phyloP scores from a whole-genome alignment of 2,888 invertebrate species.

The Malacosoma neustria region DNA sequence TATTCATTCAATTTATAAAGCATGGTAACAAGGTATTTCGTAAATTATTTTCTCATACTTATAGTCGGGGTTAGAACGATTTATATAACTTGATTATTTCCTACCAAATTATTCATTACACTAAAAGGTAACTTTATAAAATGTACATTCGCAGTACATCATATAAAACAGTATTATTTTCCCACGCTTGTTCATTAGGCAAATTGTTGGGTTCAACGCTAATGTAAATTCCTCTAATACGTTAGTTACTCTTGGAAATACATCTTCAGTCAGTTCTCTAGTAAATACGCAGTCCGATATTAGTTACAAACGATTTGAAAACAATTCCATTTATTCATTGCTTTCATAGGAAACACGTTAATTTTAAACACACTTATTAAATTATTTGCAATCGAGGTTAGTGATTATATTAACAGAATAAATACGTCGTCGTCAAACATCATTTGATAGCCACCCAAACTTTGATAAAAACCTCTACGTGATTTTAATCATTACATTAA shows the following conservation, averaged over 20 bases:
- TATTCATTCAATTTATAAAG: constrained; percentile 71
- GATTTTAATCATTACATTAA: too few relatives aligned
- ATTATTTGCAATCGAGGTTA: too few relatives aligned
- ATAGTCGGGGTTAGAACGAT: constrained; percentile 62
- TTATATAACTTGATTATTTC: constrained; percentile 58
- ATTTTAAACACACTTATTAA: too few relatives aligned
- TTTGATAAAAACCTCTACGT: too few relatives aligned
- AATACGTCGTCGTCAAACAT: too few relatives aligned
- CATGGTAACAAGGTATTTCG: constrained; percentile 72
- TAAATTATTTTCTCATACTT: constrained; percentile 58
- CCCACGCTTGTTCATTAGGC: constrained; percentile 38
- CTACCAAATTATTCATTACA: constrained; percentile 66
- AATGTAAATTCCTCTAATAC: constrained; percentile 54
- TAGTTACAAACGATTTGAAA: too few relatives aligned
- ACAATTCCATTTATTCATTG: too few relatives aligned
- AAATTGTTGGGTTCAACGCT: constrained; percentile 53
- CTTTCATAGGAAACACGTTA: too few relatives aligned
- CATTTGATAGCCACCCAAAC: too few relatives aligned
- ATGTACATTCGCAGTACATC: constrained; percentile 51
- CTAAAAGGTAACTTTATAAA: constrained; percentile 73
- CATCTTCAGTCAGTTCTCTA: constrained; percentile 38
- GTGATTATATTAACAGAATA: too few relatives aligned
- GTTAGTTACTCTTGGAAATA: constrained; percentile 57
- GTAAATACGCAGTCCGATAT: not conserved
- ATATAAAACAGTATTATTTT: constrained; percentile 66